Evolutionary conservation across 2,113 vertebrate species (phyloP), one percentile per base, ranked within the genome.

Genomic region (Tenrec ecaudatus): DNA sequence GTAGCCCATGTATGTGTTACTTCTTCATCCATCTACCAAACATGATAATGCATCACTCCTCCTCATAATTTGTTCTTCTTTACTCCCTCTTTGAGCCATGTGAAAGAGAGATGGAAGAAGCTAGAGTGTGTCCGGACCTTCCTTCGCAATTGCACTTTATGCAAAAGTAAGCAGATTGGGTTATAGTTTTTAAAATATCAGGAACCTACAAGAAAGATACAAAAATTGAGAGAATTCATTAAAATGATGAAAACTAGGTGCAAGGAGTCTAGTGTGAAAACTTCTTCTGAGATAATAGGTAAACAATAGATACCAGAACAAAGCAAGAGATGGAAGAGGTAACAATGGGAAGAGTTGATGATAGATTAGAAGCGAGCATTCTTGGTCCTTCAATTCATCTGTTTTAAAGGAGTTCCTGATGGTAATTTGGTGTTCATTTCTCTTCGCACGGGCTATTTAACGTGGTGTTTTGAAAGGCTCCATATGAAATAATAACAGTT

Each of bases 371-470:
- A 86, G 33, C 43, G 71, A 71, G 36, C 19, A 75, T 92, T 14
- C 3, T 40, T 77, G 22, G 53, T 14, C 25, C 27, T 33, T 73
- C 62, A 16, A 68, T 62, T 91, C 66, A 43, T 86, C 81, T 94
- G 38, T 40, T 92, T 94, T 86, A 82, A 86, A 76, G 60, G 73
- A 91, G 29, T 69, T 93, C 69, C 73, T 93, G 58, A 57, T 14
- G 47, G 89, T 62, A 92, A 96, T 92, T 85, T 85, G 78, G 75
- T 88, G 64, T 89, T 94, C 88, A 95, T 93, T 95, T 88, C 16
- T 82, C 88, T 96, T 96, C 84, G 77, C 64, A 77, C 53, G 85
- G 81, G 73, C 64, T 93, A 79, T 93, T 95, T 84, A 95, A 86
- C 91, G 69, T 53, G 75, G 31, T 79, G 66, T 88, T 96, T 89